Base-by-base conservation (phyloP, 2,113 vertebrate genomes). In the Microtus oregoni region DNA sequence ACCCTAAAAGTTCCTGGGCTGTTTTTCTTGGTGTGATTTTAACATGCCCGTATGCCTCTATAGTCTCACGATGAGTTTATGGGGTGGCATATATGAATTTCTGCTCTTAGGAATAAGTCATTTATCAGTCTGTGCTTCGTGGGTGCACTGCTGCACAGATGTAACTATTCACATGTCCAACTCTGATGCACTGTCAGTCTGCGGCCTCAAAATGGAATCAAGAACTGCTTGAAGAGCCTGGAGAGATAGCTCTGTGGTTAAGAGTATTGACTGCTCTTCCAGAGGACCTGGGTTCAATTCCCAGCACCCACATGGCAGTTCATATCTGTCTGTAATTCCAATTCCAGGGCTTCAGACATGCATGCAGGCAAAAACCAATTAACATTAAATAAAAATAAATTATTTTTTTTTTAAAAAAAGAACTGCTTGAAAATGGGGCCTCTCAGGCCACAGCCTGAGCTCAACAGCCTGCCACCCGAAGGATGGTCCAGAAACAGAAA, bases 401-500 rank as follows among this genome's bases (percentile, higher is more conserved):
- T 14, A 1, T 5, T 58, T 19, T 58, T 58, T 58, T 5, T n/a
- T n/a, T n/a, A n/a, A 4, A 58, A 58, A 58, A 58, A 58, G 55
- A 83, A 35, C 12, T 83, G 12, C n/a, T 38, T 63, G 58, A 4
- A 30, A 63, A 41, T 28, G 55, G 55, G 41, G 58, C 24, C n/a
- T 65, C 58, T 41, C 7, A 28, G 81, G n/a, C 13, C n/a, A 65
- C 58, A 30, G 58, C 13, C 38, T 30, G 24, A 65, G 24, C 58
- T 19, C n/a, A 41, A 65, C 58, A 44, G 52, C 81, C 77, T 81
- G 28, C 20, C 79, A 70, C 79, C 28, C 72, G n/a, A 75, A 20
- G 26, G 22, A 86, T 28, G 19, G 58, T 78, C 47, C n/a, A 76
- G 89, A 93, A 87, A 91, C 73, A 68, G 28, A 82, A 79, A 91